Evolutionary conservation across 2,113 vertebrate genomes (phyloP).

Genomic region (Chaetodon auriga): DNA sequence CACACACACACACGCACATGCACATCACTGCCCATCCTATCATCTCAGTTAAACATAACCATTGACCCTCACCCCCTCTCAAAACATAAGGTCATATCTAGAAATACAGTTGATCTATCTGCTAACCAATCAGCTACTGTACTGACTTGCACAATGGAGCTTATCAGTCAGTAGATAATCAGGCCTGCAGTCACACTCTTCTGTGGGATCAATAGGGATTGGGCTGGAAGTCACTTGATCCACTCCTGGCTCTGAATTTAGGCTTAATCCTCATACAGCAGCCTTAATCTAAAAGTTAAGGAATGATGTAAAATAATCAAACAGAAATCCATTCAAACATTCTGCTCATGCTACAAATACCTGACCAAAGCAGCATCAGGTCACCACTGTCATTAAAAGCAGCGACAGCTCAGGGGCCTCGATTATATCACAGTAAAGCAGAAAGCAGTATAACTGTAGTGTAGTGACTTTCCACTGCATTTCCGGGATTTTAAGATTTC

Average conservation of each 20-base stretch:
- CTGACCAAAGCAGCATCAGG: background rate
- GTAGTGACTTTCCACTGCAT: too few relatives aligned
- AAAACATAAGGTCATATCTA: background rate
- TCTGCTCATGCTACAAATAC: background rate
- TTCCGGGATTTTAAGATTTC: background rate
- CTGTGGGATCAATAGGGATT: conserved; percentile 1
- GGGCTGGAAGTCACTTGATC: background rate
- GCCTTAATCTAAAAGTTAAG: background rate
- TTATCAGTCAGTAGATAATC: conserved; percentile 39
- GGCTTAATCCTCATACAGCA: background rate
- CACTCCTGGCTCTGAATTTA: background rate
- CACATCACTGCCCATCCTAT: background rate
- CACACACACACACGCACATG: background rate
- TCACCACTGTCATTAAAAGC: background rate
- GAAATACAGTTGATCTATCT: conserved; percentile 10
- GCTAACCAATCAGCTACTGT: conserved; percentile 36
- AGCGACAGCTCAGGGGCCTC: background rate
- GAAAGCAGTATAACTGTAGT: too few relatives aligned
- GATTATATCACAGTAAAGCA: background rate
- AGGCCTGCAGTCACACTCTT: background rate
- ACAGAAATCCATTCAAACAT: background rate
- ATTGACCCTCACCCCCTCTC: conserved; percentile 30
- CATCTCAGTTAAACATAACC: conserved; percentile 63
- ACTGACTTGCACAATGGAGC: conserved; percentile 48
- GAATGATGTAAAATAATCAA: background rate